Conservation (phyloP, 2,797 vertebrate genomes). For the Manis crassicaudata region DNA sequence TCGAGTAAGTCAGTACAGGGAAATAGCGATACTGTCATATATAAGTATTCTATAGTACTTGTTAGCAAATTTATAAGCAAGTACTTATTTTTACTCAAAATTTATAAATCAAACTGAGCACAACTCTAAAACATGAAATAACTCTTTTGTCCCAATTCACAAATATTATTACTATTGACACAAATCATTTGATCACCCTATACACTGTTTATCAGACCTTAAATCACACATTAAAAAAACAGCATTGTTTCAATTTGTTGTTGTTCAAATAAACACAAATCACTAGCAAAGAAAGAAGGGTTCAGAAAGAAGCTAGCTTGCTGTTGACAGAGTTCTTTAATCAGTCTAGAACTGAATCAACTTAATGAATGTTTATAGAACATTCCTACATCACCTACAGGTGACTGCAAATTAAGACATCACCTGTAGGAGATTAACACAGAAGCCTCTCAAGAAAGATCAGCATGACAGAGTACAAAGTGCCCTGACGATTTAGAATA, state of each 20-base stretch:
- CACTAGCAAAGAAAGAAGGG: neutral
- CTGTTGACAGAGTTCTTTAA: neutral
- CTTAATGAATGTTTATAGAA: neutral
- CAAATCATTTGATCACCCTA: neutral
- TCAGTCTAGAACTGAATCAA: neutral
- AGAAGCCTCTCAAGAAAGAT: neutral
- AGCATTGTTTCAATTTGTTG: neutral
- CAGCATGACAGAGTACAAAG: neutral
- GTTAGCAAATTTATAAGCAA: conserved; percentile 13
- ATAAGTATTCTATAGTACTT: too few species aligned
- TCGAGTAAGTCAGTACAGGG: neutral
- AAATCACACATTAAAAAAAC: neutral
- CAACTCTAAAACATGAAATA: neutral
- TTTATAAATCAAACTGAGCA: neutral
- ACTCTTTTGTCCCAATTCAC: neutral
- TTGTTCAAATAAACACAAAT: neutral
- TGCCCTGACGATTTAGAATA: neutral
- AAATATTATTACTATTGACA: neutral
- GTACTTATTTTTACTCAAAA: conserved; percentile 6
- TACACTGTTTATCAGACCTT: neutral
- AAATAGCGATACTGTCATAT: neutral
- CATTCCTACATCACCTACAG: neutral
- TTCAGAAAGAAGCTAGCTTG: neutral
- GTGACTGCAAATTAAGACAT: neutral
- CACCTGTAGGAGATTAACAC: neutral